phyloP scores from a whole-genome alignment of 1,140 invertebrate species.

The Ceratosolen fusciceps region DNA sequence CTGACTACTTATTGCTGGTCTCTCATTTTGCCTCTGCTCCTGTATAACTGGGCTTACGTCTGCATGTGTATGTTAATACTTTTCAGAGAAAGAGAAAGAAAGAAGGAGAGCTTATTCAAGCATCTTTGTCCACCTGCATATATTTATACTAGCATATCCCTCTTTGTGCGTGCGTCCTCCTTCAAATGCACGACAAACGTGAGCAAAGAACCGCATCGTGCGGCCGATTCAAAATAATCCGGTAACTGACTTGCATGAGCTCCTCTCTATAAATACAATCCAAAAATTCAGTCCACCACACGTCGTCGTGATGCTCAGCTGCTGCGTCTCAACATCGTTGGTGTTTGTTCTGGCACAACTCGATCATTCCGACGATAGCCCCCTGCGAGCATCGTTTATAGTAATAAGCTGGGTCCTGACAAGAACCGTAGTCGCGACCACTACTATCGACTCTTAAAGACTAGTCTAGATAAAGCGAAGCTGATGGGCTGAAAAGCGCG shows the following conservation, averaged over 20 bases:
- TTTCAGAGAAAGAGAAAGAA: no score
- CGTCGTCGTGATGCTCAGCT: conserved; percentile 67
- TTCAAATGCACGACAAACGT: conserved; percentile 15
- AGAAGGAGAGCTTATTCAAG: no score
- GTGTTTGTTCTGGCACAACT: no score
- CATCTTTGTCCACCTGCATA: not conserved
- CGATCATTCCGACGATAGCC: not conserved
- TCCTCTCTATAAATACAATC: conserved; percentile 71
- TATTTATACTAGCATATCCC: not conserved
- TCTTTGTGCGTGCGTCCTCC: not conserved
- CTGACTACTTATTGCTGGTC: not conserved
- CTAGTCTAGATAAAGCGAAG: not conserved
- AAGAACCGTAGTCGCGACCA: not conserved
- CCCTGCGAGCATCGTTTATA: not conserved
- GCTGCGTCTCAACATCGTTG: not conserved
- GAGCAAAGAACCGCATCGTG: conserved; percentile 27
- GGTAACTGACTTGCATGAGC: conserved; percentile 48
- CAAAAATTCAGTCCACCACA: conserved; percentile 68
- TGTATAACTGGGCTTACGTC: no score
- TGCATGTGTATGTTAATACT: not conserved
- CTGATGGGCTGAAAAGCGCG: not conserved
- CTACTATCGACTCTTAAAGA: not conserved
- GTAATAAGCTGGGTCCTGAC: not conserved
- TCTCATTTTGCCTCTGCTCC: conserved; percentile 1
- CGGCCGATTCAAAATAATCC: conserved; percentile 69